A percentile compares a stretch with the other conserved stretches of the same genome.
phyloP scores from a whole-genome alignment of 1,140 invertebrate species.

The Ips typographus region DNA sequence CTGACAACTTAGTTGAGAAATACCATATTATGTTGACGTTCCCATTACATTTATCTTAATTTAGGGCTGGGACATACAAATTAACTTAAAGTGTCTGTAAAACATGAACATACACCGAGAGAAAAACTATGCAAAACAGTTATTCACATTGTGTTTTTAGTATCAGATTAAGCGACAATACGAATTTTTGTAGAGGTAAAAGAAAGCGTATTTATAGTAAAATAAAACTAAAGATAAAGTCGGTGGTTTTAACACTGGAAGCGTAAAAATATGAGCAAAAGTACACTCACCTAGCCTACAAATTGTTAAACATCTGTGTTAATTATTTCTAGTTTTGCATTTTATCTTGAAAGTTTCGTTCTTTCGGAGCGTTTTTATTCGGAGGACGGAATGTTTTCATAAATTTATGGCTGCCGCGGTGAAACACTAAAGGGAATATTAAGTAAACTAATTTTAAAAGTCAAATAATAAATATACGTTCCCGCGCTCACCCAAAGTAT shows the following conservation, averaged over 20 bases:
- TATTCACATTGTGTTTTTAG: no score
- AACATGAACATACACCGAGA: no score
- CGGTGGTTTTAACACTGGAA: constrained; percentile 13
- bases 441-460: constrained; percentile 4
- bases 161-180: no score
- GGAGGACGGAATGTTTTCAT: neutral
- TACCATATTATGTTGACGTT: no score
- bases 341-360: constrained; percentile 4
- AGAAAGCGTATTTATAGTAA: constrained; percentile 21
- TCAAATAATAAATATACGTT: neutral
- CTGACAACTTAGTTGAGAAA: no score
- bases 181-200: constrained; percentile 13
- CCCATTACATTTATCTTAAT: no score
- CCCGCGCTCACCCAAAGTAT: neutral
- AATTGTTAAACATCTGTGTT: neutral
- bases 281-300: constrained; percentile 7
- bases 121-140: no score
- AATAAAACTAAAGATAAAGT: constrained; percentile 25
- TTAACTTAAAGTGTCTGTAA: no score
- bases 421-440: constrained; percentile 6
- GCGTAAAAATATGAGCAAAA: constrained; percentile 20
- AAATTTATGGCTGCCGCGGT: neutral
- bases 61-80: no score
- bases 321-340: constrained; percentile 5
- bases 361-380: constrained; percentile 1